These are phyloP conservation scores for Tenthredo notha DNA, from an alignment of 2,888 invertebrate genomes.

Conservation along the genomic window DNA sequence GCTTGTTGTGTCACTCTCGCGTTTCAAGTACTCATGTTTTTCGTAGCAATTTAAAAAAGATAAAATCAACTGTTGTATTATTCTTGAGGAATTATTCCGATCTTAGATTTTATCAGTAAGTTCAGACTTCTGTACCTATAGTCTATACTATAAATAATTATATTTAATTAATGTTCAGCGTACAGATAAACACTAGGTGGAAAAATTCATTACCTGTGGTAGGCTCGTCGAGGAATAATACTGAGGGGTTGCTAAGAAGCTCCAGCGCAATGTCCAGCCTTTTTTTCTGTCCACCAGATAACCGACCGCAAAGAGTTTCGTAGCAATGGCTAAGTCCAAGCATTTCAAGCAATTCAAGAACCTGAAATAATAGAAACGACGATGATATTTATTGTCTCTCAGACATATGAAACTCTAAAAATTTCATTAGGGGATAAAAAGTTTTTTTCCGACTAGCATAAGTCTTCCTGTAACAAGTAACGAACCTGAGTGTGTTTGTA, in stretches of 20 bases:
- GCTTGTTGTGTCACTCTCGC: background rate
- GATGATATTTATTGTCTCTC: background rate
- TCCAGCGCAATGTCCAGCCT: conserved; percentile 91
- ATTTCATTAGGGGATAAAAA: no score
- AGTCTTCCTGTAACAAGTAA: conserved; percentile 35
- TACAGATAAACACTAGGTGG: conserved; percentile 38
- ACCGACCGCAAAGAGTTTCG: conserved; percentile 85
- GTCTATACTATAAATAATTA: background rate
- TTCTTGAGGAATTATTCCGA: no score
- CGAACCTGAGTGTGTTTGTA: conserved; percentile 87
- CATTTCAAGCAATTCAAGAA: conserved; percentile 86
- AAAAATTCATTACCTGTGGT: conserved; percentile 82
- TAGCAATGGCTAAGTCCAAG: conserved; percentile 86
- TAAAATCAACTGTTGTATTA: no score
- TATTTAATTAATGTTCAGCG: background rate
- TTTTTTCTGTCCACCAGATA: conserved; percentile 93
- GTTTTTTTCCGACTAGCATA: background rate
- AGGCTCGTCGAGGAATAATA: conserved; percentile 93
- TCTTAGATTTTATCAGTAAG: no score
- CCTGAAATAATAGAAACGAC: conserved; percentile 79
- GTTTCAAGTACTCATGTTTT: background rate
- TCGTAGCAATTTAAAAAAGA: background rate
- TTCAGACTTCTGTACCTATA: no score
- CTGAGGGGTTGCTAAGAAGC: conserved; percentile 91
- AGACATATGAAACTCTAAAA: background rate